These are phyloP conservation scores for Falco biarmicus DNA, from an alignment of 2,797 vertebrate species.

Conservation along the genomic window DNA sequence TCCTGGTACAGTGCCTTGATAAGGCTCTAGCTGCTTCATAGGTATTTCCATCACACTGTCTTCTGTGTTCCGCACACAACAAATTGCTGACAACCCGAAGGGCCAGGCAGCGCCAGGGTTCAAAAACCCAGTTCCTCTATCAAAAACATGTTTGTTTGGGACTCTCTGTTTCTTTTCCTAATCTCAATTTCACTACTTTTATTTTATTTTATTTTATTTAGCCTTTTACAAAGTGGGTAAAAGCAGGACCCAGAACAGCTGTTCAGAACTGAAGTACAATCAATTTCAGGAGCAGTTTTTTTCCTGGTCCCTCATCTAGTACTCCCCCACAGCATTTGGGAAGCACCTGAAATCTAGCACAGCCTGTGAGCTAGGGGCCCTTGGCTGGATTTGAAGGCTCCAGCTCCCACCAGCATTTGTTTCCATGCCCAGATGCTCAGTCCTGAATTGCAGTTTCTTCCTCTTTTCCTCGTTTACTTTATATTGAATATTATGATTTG, in stretches of 20 bases:
- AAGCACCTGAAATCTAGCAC: neutral
- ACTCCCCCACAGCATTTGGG: neutral
- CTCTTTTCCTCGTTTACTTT: neutral
- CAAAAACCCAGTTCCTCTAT: neutral
- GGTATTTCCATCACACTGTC: slow-evolving; percentile 44
- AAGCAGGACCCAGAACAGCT: neutral
- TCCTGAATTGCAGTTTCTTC: neutral
- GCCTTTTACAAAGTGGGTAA: neutral
- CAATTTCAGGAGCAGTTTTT: neutral
- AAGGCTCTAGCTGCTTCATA: slow-evolving; percentile 21
- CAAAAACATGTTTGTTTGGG: neutral
- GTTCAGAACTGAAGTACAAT: neutral
- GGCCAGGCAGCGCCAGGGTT: neutral
- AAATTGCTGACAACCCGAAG: slow-evolving; percentile 5
- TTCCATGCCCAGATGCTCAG: neutral
- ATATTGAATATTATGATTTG: neutral
- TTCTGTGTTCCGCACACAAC: neutral
- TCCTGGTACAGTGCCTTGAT: slow-evolving; percentile 49
- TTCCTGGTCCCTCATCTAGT: neutral
- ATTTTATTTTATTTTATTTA: neutral
- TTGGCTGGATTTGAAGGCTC: neutral
- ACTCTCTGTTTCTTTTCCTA: neutral
- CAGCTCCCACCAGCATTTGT: neutral
- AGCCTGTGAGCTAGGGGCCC: neutral
- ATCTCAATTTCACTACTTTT: neutral